Percentiles rank a stretch among this genome's conserved stretches.
Evolutionary conservation across 1,140 invertebrate species (phyloP).

Genomic region (Drosophila albomicans): DNA sequence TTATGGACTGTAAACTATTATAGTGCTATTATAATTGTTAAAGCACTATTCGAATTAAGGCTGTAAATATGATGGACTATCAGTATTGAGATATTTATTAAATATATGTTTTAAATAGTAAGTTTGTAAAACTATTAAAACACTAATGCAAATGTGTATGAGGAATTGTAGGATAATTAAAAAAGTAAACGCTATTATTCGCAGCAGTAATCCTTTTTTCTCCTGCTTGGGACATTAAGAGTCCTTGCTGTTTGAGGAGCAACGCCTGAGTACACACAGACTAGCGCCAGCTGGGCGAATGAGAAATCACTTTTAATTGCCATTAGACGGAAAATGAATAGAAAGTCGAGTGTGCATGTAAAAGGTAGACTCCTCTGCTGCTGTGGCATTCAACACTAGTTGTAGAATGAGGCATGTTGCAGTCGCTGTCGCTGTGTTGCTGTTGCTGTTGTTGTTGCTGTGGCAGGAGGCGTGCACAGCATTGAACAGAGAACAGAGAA

Average conservation of each 20-base stretch:
- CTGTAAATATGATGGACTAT: no score
- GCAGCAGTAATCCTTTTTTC: not conserved
- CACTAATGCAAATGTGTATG: no score
- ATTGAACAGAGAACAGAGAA: not conserved
- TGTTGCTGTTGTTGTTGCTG: not conserved
- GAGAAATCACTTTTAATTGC: slow-evolving; percentile 50
- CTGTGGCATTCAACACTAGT: not conserved
- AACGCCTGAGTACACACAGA: slow-evolving; percentile 14
- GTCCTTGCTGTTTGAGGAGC: slow-evolving; percentile 17
- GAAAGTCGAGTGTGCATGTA: slow-evolving; percentile 5
- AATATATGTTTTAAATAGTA: no score
- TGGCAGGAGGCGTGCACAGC: slow-evolving; percentile 31
- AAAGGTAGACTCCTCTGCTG: slow-evolving; percentile 13
- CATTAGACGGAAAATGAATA: slow-evolving; percentile 32
- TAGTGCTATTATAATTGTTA: no score
- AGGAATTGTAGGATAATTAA: no score
- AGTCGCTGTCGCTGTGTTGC: not conserved
- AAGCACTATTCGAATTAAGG: no score
- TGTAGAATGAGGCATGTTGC: not conserved
- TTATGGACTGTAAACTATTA: no score
- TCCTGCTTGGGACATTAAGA: not conserved
- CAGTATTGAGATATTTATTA: no score
- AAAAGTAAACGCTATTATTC: not conserved
- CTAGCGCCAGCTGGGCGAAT: slow-evolving; percentile 7
- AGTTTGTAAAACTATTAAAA: no score